Conservation (phyloP, 1,140 invertebrate genomes). For the Galleria mellonella region DNA sequence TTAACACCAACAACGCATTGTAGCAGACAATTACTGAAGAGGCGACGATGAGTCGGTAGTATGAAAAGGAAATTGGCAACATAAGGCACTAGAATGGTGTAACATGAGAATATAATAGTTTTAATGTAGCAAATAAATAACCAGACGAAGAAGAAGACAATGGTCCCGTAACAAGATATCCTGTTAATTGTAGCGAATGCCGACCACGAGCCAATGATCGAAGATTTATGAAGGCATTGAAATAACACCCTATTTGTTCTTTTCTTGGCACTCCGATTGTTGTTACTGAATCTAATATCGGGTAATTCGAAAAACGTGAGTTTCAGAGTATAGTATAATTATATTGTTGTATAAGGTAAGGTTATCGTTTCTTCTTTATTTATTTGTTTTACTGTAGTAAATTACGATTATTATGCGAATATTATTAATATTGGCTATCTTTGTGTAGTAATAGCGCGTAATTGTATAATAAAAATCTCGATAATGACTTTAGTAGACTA, state of each 20-base stretch:
- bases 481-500: too few relatives aligned
- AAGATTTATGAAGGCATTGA: conserved; percentile 59
- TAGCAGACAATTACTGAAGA: conserved; percentile 40
- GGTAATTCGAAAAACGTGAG: not conserved
- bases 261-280: conserved; percentile 20
- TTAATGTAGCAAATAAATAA: conserved; percentile 67
- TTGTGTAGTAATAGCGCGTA: too few relatives aligned
- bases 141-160: conserved; percentile 53
- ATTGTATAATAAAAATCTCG: too few relatives aligned
- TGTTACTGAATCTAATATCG: conserved; percentile 7
- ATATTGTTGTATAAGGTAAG: not conserved
- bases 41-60: conserved; percentile 43
- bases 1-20: conserved; percentile 27
- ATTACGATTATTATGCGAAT: too few relatives aligned
- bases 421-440: too few relatives aligned
- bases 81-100: conserved; percentile 27
- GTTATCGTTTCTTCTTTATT: too few relatives aligned
- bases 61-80: conserved; percentile 52
- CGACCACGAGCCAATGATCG: conserved; percentile 35
- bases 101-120: conserved; percentile 59
- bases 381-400: too few relatives aligned
- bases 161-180: conserved; percentile 58
- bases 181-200: conserved; percentile 61
- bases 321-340: not conserved
- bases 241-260: conserved; percentile 57